Conservation (phyloP, 2,888 invertebrate genomes). For the Netelia inedita region DNA sequence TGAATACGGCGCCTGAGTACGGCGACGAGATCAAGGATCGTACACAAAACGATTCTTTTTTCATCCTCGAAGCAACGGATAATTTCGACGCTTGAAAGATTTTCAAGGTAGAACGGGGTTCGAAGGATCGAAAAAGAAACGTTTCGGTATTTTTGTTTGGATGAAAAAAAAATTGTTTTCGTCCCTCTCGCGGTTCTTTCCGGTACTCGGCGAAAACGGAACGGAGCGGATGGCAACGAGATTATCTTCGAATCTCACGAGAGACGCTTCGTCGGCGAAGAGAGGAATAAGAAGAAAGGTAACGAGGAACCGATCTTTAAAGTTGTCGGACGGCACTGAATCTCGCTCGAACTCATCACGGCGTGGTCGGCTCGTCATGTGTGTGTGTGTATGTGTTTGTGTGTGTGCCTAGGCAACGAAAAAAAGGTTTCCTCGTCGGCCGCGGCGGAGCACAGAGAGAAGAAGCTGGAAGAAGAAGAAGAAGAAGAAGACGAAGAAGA, state of each 20-base stretch:
- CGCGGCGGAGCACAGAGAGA: constrained; percentile 26
- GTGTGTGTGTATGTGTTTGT: too few species aligned
- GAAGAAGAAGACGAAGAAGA: constrained; percentile 1
- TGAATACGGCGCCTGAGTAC: constrained; percentile 56
- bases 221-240: too few species aligned
- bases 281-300: not conserved
- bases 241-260: not conserved
- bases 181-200: too few species aligned
- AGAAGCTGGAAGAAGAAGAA: constrained; percentile 13
- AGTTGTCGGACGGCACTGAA: constrained; percentile 44
- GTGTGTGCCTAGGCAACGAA: not conserved
- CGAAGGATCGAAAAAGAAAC: too few species aligned
- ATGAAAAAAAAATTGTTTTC: too few species aligned
- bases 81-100: too few species aligned
- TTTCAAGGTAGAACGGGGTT: too few species aligned
- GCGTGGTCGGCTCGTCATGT: not conserved
- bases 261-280: not conserved
- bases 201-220: too few species aligned
- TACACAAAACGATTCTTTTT: not conserved
- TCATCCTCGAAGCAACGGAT: not conserved
- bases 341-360: constrained; percentile 7
- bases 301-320: constrained; percentile 18
- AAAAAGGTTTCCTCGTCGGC: not conserved
- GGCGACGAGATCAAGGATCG: constrained; percentile 9
- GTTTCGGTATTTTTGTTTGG: too few species aligned